These are phyloP conservation scores for Gandaritis pyraliata DNA, from an alignment of 2,888 invertebrate species.

Conservation along the genomic window DNA sequence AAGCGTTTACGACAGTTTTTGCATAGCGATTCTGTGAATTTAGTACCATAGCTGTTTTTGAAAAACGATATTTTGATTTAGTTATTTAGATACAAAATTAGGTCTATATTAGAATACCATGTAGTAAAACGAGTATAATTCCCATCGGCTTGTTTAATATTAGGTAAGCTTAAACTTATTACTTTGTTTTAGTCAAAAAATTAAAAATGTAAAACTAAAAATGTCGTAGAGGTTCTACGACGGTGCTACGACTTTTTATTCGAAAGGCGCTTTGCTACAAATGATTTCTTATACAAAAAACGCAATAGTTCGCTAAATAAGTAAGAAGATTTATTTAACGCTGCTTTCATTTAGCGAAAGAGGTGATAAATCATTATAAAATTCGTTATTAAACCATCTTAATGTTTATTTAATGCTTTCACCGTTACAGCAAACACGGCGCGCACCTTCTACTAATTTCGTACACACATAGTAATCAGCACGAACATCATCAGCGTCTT, in stretches of 20 bases:
- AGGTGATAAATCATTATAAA: constrained; percentile 72
- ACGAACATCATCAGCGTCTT: constrained; percentile 76
- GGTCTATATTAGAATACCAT: too few species aligned
- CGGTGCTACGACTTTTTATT: constrained; percentile 5
- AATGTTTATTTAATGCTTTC: constrained; percentile 66
- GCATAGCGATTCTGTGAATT: neutral
- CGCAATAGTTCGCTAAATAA: neutral
- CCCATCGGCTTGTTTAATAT: too few species aligned
- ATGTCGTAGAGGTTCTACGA: constrained; percentile 13
- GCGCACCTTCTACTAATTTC: constrained; percentile 67
- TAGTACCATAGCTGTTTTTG: too few species aligned
- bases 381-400: constrained; percentile 60
- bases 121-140: too few species aligned
- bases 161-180: too few species aligned
- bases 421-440: constrained; percentile 52
- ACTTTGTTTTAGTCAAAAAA: too few species aligned
- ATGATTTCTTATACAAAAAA: neutral
- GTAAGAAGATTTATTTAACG: constrained; percentile 29
- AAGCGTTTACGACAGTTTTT: constrained; percentile 19
- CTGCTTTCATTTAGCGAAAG: constrained; percentile 56
- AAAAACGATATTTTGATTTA: too few species aligned
- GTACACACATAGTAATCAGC: constrained; percentile 76
- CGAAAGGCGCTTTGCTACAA: neutral
- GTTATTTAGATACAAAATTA: too few species aligned
- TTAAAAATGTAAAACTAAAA: neutral